Evolutionary conservation across 2,888 invertebrate genomes (phyloP), one percentile per base, ranked within the genome.

Genomic region (Hirtodrosophila histrioides): DNA sequence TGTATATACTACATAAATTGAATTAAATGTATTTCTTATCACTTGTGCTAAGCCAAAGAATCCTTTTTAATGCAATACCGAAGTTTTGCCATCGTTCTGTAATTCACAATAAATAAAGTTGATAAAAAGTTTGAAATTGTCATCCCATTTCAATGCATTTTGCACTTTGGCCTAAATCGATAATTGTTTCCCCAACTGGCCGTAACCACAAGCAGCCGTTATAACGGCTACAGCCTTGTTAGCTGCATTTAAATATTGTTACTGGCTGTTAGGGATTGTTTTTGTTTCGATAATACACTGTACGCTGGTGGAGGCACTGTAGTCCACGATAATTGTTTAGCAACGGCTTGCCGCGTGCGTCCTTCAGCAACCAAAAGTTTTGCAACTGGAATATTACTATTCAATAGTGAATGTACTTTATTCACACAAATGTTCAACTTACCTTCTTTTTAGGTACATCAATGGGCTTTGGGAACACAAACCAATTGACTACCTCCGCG

Each of bases 401-500:
- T 4, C 33, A n/a, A 11, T 24, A 24, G 5, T 4, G 27, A 10
- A 17, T 27, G 27, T 4, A 24, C 7, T 9, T 7, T 11, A 17
- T 23, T 11, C 9, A 5, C 31, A 33, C 1, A 6, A 0, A 5
- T 7, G 6, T 27, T 0, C 0, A 8, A 8, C 80, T 63, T 48
- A 88, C 81, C 40, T 36, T 6, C 43, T 65, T 33, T 24, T 36
- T 40, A 6, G 75, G 41, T 7, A 82, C 51, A 45, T 80, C 73
- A 11, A 88, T 17, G 1, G 84, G 64, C 0, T 58, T 68, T 1
- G 67, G 43, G 10, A 83, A 86, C 7, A 83, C 75, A 43, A 86
- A 77, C 88, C 88, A 82, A 10, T 66, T 56, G 0, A 70, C 82
- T 24, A 24, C 49, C 39, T 82, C 82, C 3, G 57, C 11, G n/a